Evolutionary conservation across 2,797 vertebrate species (phyloP).

Genomic region (Erethizon dorsatum): DNA sequence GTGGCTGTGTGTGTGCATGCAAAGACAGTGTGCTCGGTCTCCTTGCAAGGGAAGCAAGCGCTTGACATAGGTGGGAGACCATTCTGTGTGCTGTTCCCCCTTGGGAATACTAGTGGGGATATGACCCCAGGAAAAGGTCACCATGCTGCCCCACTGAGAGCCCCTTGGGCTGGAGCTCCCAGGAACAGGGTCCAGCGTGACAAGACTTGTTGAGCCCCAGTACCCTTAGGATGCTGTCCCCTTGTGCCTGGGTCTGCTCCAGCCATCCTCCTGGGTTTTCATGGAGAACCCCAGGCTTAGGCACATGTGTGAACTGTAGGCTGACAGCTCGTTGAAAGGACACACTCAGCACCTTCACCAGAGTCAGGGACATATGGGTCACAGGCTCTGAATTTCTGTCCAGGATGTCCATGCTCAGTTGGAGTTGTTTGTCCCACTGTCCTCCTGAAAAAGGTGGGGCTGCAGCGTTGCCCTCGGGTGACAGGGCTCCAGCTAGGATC

Average conservation of each 20-base stretch:
- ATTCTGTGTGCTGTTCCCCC: neutral
- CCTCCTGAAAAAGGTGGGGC: too few relatives aligned
- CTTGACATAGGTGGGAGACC: neutral
- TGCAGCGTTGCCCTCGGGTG: fast-evolving
- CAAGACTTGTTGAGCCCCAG: too few relatives aligned
- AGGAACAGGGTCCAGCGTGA: fast-evolving
- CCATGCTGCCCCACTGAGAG: fast-evolving
- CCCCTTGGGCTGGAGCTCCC: fast-evolving
- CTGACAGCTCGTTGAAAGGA: neutral
- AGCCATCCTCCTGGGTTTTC: fast-evolving
- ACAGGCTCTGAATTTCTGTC: neutral
- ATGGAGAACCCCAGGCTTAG: fast-evolving
- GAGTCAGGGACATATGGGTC: fast-evolving
- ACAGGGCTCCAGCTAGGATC: fast-evolving
- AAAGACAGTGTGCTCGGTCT: neutral
- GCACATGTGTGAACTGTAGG: fast-evolving
- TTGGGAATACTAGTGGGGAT: fast-evolving
- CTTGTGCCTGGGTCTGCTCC: neutral
- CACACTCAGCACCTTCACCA: neutral
- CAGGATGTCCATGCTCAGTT: fast-evolving
- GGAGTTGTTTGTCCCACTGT: fast-evolving
- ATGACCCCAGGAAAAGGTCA: fast-evolving
- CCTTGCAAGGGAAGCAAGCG: fast-evolving
- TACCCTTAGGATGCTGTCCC: fast-evolving
- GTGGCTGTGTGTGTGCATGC: fast-evolving